Evolutionary conservation across 2,888 invertebrate species (phyloP).

Genomic region (Polyommatus icarus): DNA sequence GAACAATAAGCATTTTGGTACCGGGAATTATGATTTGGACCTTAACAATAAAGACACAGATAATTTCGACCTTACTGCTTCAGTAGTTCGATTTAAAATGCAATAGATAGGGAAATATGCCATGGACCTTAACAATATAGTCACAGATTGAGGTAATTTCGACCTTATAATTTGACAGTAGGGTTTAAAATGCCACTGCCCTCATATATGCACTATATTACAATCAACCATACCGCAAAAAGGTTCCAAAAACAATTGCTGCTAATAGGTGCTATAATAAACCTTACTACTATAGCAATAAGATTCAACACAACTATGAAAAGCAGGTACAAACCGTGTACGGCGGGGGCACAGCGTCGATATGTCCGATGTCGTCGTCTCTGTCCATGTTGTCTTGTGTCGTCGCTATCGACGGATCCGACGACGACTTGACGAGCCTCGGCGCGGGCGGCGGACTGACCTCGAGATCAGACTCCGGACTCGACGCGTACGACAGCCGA

Average conservation of each 20-base stretch:
- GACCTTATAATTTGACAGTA: not conserved
- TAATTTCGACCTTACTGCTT: not conserved
- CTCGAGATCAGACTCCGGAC: constrained; percentile 95
- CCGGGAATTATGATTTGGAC: not conserved
- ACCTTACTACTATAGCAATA: not conserved
- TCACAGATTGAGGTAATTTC: not conserved
- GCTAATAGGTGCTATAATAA: no score
- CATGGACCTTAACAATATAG: not conserved
- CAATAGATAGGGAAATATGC: not conserved
- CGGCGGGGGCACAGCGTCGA: constrained; percentile 89
- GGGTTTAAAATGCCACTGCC: not conserved
- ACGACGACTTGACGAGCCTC: constrained; percentile 89
- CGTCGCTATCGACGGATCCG: constrained; percentile 96
- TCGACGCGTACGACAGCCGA: constrained; percentile 96
- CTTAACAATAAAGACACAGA: not conserved
- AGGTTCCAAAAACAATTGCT: no score
- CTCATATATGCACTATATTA: no score
- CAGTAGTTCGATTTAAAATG: not conserved
- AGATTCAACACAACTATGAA: constrained; percentile 12
- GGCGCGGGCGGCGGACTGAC: constrained; percentile 90
- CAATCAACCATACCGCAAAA: no score
- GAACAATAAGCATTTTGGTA: not conserved
- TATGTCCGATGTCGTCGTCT: constrained; percentile 78
- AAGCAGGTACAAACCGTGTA: constrained; percentile 85
- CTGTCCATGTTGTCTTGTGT: constrained; percentile 91